Conservation (phyloP, 30 jellyfish, hydroid and myxozoan species). For the Aurelia sp. region DNA sequence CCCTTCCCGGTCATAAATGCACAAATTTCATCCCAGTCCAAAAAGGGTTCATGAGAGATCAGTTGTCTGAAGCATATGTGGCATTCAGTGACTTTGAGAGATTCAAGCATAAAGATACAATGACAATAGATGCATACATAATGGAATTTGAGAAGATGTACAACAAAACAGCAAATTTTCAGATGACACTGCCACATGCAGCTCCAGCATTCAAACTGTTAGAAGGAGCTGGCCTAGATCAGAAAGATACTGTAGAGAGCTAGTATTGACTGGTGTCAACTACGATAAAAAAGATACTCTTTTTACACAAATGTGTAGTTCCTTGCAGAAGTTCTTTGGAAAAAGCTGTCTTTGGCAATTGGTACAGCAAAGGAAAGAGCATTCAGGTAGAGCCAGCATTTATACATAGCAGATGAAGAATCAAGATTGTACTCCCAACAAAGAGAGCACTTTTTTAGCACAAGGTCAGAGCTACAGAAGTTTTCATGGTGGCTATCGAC, state of each 20-base stretch:
- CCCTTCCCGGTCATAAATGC: no score
- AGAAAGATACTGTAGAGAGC: slow-evolving; percentile 30
- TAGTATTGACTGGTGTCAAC: slow-evolving; percentile 30
- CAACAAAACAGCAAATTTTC: slow-evolving; percentile 23
- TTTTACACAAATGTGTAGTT: no score
- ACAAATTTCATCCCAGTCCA: no score
- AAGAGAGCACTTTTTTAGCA: slow-evolving; percentile 2
- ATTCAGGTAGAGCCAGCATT: slow-evolving; percentile 1
- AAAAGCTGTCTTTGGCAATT: slow-evolving; percentile 17
- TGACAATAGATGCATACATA: no score
- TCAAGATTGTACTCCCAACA: no score
- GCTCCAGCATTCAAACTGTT: slow-evolving; percentile 26
- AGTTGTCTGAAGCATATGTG: no score
- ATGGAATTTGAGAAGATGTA: slow-evolving; percentile 44
- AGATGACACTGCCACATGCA: slow-evolving; percentile 27
- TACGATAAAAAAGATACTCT: slow-evolving; percentile 5
- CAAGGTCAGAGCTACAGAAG: background rate
- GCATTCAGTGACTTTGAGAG: no score
- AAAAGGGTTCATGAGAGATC: no score
- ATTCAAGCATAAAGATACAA: no score
- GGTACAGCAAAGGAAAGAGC: slow-evolving; percentile 2
- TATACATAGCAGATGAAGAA: slow-evolving; percentile 9
- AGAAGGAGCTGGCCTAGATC: slow-evolving; percentile 24
- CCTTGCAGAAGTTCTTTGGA: slow-evolving; percentile 39
- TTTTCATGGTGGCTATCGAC: background rate